These are phyloP conservation scores for Catocala nupta DNA, from an alignment of 2,888 invertebrate genomes.

Conservation along the genomic window DNA sequence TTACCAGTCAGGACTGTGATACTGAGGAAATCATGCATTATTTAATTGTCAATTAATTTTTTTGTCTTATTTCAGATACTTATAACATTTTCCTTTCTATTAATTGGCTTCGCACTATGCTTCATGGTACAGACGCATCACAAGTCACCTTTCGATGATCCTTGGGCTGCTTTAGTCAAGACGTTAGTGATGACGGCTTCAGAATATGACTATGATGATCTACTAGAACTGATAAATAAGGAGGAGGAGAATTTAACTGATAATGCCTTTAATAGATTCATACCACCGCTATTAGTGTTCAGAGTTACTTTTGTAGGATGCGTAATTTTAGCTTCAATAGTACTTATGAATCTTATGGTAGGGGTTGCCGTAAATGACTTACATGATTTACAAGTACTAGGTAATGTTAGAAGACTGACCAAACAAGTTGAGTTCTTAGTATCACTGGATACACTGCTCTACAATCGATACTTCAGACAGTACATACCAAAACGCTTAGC, in stretches of 20 bases:
- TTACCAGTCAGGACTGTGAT: no score
- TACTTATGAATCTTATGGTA: constrained; percentile 87
- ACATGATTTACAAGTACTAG: constrained; percentile 82
- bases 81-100: constrained; percentile 63
- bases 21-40: no score
- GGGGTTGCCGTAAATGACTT: constrained; percentile 88
- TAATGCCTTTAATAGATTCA: constrained; percentile 54
- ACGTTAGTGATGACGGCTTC: constrained; percentile 88
- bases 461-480: constrained; percentile 38
- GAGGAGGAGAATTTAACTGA: constrained; percentile 17
- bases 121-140: constrained; percentile 85
- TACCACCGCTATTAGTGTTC: constrained; percentile 61
- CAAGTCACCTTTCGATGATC: constrained; percentile 78
- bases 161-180: constrained; percentile 82
- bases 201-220: constrained; percentile 83
- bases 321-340: constrained; percentile 84
- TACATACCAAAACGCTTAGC: constrained; percentile 38
- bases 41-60: not conserved
- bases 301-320: constrained; percentile 83
- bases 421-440: constrained; percentile 85
- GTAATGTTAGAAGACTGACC: constrained; percentile 80
- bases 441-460: constrained; percentile 48
- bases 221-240: constrained; percentile 67
- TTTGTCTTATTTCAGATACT: constrained; percentile 32
- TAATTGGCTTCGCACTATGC: constrained; percentile 85